These are phyloP conservation scores for Lepidostoma basale DNA, from an alignment of 1,140 invertebrate genomes.

Conservation along the genomic window DNA sequence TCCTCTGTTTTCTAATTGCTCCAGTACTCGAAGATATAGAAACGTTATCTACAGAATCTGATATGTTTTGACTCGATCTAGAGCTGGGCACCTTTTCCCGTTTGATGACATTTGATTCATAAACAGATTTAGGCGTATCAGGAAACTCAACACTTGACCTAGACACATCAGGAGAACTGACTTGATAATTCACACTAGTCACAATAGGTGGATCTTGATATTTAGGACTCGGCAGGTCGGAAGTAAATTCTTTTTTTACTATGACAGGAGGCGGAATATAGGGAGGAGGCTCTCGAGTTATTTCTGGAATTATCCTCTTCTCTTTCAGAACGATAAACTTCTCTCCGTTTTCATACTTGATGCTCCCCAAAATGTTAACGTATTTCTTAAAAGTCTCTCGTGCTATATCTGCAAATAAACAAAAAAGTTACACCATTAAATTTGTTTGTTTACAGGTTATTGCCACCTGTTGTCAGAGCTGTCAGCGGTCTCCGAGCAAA, in stretches of 20 bases:
- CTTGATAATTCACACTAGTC: no score
- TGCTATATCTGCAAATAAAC: slow-evolving; percentile 75
- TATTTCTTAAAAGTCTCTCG: slow-evolving; percentile 87
- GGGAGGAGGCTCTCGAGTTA: slow-evolving; percentile 64
- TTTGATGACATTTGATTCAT: no score
- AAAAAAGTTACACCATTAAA: slow-evolving; percentile 21
- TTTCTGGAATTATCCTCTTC: slow-evolving; percentile 63
- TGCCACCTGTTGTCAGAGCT: slow-evolving; percentile 12
- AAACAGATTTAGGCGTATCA: no score
- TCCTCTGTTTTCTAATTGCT: neutral
- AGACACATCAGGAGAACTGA: no score
- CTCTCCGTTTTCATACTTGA: slow-evolving; percentile 80
- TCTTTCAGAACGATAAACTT: slow-evolving; percentile 84
- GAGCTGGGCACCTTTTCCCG: no score
- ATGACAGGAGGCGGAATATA: slow-evolving; percentile 69
- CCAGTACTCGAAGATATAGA: neutral
- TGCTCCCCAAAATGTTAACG: slow-evolving; percentile 85
- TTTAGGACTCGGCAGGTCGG: no score
- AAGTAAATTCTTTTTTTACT: no score
- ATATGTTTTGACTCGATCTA: slow-evolving; percentile 22
- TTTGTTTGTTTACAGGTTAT: slow-evolving; percentile 4
- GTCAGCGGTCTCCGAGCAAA: neutral
- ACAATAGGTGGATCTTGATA: no score
- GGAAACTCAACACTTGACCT: no score
- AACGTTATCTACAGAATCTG: neutral